A percentile compares a stretch with the other conserved stretches of the same genome.
phyloP scores from a whole-genome alignment of 2,797 vertebrate genomes.

The Eleutherodactylus coqui region DNA sequence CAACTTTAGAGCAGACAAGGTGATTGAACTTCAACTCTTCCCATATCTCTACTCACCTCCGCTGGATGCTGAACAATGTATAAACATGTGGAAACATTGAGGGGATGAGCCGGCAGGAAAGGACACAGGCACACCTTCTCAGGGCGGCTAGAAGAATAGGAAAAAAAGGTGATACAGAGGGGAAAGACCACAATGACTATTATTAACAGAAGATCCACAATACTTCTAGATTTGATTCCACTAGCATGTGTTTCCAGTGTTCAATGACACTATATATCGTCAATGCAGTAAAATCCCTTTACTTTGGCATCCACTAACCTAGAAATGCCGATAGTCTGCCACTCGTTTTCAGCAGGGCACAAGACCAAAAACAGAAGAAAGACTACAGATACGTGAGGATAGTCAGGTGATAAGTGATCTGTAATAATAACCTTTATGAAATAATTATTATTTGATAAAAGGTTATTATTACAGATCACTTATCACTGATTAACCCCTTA shows the following conservation, averaged over 20 bases:
- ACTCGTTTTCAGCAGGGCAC: no score
- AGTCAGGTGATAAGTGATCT: no score
- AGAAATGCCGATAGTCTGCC: no score
- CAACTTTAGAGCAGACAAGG: constrained; percentile 26
- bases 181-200: neutral
- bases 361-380: no score
- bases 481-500: no score
- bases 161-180: constrained; percentile 46
- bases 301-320: neutral
- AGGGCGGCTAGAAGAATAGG: constrained; percentile 83
- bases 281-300: neutral
- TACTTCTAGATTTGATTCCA: neutral
- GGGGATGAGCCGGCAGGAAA: constrained; percentile 86
- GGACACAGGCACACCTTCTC: constrained; percentile 97
- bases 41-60: constrained; percentile 83
- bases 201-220: neutral
- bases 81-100: constrained; percentile 89
- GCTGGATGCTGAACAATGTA: constrained; percentile 98
- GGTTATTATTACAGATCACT: no score
- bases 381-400: no score
- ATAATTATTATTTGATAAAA: no score
- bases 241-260: no score
- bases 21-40: constrained; percentile 50
- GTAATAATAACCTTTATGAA: no score
- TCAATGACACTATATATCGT: no score